A percentile compares a stretch with the other conserved stretches of the same genome.
phyloP scores from a whole-genome alignment of 2,888 invertebrate species.

The Hemaris fuciformis region DNA sequence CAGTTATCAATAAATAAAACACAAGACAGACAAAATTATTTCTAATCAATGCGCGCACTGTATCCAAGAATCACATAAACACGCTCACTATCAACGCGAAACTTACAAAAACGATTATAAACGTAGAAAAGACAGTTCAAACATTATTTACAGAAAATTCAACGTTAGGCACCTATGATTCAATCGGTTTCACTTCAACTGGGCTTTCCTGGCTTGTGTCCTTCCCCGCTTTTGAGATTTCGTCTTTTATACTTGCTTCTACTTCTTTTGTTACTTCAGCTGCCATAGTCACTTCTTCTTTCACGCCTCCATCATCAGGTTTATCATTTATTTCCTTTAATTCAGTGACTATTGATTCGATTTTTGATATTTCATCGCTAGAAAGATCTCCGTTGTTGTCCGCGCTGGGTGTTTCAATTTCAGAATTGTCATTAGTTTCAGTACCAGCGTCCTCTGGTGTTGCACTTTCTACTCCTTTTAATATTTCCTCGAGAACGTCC shows the following conservation, averaged over 20 bases:
- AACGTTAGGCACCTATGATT: conserved; percentile 25
- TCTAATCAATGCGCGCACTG: not conserved
- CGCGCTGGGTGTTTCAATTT: not conserved
- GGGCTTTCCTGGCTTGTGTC: not conserved
- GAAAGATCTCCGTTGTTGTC: conserved; percentile 12
- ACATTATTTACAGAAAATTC: conserved; percentile 33
- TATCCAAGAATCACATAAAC: too few species aligned
- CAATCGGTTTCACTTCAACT: conserved; percentile 43
- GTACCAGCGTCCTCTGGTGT: not conserved
- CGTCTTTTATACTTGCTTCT: not conserved
- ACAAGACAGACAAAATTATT: not conserved
- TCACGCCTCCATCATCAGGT: not conserved
- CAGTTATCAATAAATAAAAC: not conserved
- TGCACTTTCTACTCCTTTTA: conserved; percentile 1
- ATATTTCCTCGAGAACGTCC: not conserved
- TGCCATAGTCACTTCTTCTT: conserved; percentile 24
- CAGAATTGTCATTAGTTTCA: not conserved
- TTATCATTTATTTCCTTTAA: not conserved
- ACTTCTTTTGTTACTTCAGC: conserved; percentile 12
- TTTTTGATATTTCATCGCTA: not conserved
- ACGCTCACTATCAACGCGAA: not conserved
- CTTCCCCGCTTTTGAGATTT: not conserved
- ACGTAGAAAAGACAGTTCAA: conserved; percentile 33
- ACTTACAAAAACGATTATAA: conserved; percentile 17
- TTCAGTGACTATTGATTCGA: conserved; percentile 14